Evolutionary conservation across 2,113 vertebrate genomes (phyloP).

Genomic region (Shinisaurus crocodilurus): DNA sequence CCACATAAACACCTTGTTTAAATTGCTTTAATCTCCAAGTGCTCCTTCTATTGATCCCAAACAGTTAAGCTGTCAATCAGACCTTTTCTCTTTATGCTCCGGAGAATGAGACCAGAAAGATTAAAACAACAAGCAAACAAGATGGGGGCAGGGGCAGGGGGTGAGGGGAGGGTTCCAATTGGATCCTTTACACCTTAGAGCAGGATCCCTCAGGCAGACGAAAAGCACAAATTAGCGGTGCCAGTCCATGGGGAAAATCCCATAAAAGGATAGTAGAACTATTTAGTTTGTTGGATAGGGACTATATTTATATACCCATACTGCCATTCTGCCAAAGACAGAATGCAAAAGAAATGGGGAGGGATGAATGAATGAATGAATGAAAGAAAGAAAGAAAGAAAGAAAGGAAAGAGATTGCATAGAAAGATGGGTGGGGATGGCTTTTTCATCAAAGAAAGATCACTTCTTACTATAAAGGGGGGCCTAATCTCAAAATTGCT

Average conservation of each 20-base stretch:
- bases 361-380: constrained; percentile 19
- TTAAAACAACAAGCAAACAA: constrained; percentile 81
- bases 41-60: constrained; percentile 74
- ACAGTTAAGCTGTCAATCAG: constrained; percentile 80
- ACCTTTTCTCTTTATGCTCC: constrained; percentile 58
- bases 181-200: neutral
- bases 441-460: constrained; percentile 73
- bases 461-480: constrained; percentile 67
- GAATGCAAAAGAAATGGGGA: too few relatives aligned
- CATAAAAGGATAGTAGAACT: too few relatives aligned
- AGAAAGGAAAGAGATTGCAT: constrained; percentile 50
- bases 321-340: too few relatives aligned
- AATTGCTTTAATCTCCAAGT: constrained; percentile 78
- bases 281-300: too few relatives aligned
- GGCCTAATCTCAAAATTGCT: constrained; percentile 73
- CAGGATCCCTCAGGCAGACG: neutral
- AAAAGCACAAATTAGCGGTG: neutral
- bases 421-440: constrained; percentile 58
- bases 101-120: constrained; percentile 60
- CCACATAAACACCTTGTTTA: constrained; percentile 77
- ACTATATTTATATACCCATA: neutral
- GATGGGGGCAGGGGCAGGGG: neutral
- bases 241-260: neutral
- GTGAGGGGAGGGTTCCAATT: neutral
- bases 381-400: neutral